phyloP scores from a whole-genome alignment of 1,140 invertebrate species.

The Meloidogyne floridensis region DNA sequence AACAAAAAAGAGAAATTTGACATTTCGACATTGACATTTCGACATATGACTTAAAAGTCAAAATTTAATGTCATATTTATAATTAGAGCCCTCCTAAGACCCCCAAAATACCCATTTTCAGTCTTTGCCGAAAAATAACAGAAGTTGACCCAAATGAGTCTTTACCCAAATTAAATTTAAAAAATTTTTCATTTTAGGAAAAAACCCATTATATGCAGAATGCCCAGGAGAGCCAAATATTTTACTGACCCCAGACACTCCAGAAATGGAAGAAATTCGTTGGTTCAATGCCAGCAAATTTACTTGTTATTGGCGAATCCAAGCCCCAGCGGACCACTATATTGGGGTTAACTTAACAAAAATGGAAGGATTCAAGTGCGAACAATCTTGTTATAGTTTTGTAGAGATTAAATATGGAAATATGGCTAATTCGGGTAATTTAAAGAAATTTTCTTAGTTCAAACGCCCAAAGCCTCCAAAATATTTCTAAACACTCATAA shows the following conservation, averaged over 20 bases:
- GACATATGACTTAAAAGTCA: too few relatives aligned
- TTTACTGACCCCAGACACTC: slow-evolving; percentile 12
- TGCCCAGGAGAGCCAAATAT: slow-evolving; percentile 28
- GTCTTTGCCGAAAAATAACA: too few relatives aligned
- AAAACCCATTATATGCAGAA: not conserved
- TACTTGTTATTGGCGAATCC: slow-evolving; percentile 28
- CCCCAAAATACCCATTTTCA: not conserved
- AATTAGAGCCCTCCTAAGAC: not conserved
- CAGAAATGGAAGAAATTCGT: slow-evolving; percentile 16
- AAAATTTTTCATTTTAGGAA: slow-evolving; percentile 6
- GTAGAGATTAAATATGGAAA: slow-evolving; percentile 29
- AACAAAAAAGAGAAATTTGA: not conserved
- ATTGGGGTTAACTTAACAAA: slow-evolving; percentile 16
- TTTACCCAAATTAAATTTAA: not conserved
- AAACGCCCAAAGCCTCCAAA: not conserved
- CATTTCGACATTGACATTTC: not conserved
- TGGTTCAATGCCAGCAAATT: slow-evolving; percentile 29
- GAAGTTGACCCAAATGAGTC: not conserved
- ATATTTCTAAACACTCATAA: too few relatives aligned
- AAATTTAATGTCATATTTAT: too few relatives aligned
- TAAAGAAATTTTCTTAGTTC: not conserved
- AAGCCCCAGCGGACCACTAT: slow-evolving; percentile 18
- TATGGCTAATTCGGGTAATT: slow-evolving; percentile 20
- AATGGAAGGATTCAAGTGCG: slow-evolving; percentile 27
- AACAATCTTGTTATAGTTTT: slow-evolving; percentile 24